These are phyloP conservation scores for Trematomus bernacchii DNA, from an alignment of 2,797 vertebrate species.

Conservation along the genomic window DNA sequence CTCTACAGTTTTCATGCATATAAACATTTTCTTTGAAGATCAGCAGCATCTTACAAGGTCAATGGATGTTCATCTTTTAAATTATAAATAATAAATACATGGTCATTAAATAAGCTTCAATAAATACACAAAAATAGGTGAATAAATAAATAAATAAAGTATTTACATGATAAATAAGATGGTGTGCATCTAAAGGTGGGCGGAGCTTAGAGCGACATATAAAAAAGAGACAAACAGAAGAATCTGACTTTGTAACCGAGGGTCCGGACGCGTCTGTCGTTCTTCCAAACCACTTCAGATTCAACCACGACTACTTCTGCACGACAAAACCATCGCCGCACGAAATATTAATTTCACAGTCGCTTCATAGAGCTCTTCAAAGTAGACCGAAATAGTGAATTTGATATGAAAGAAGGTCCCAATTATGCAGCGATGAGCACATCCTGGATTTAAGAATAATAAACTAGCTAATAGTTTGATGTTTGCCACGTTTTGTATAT, in stretches of 20 bases:
- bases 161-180: constrained; percentile 85
- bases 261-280: constrained; percentile 58
- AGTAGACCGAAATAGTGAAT: too few relatives aligned
- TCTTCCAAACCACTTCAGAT: too few relatives aligned
- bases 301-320: too few relatives aligned
- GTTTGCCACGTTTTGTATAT: too few relatives aligned
- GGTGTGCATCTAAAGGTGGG: constrained; percentile 78
- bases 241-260: constrained; percentile 85
- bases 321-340: too few relatives aligned
- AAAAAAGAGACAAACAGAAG: constrained; percentile 78
- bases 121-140: constrained; percentile 82
- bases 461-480: too few relatives aligned
- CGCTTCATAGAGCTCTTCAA: too few relatives aligned
- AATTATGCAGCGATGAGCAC: too few relatives aligned
- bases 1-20: constrained; percentile 92
- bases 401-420: too few relatives aligned
- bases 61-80: constrained; percentile 83
- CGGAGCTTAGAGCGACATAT: constrained; percentile 81
- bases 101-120: constrained; percentile 72
- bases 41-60: constrained; percentile 91
- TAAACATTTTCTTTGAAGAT: constrained; percentile 91
- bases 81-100: constrained; percentile 83
- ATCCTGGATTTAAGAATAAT: too few relatives aligned
- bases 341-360: too few relatives aligned
- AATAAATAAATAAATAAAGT: constrained; percentile 81